Evolutionary conservation across 1,140 invertebrate genomes (phyloP).

Genomic region (Drosophila suzukii): DNA sequence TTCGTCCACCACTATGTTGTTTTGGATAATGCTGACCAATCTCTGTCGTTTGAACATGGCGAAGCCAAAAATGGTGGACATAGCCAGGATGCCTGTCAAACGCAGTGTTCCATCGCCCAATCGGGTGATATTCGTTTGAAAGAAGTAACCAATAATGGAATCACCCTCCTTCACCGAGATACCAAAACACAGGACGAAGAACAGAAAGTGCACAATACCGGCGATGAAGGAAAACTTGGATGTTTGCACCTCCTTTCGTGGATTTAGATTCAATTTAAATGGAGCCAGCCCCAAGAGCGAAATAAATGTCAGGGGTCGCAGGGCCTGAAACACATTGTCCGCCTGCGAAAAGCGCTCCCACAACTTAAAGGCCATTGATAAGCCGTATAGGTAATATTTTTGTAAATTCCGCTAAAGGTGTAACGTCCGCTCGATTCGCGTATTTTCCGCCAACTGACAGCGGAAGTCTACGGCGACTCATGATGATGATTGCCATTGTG

Average conservation of each 20-base stretch:
- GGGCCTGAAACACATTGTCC: constrained; percentile 79
- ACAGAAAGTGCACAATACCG: constrained; percentile 75
- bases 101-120: constrained; percentile 71
- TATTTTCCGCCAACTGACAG: constrained; percentile 50
- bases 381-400: not conserved
- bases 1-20: constrained; percentile 75
- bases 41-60: constrained; percentile 71
- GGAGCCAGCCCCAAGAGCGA: constrained; percentile 77
- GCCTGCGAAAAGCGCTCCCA: constrained; percentile 75
- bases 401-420: not conserved
- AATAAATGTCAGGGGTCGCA: constrained; percentile 71
- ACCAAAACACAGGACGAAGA: constrained; percentile 74
- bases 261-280: constrained; percentile 68
- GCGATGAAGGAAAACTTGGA: constrained; percentile 69
- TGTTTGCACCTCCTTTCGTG: constrained; percentile 73
- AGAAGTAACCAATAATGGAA: constrained; percentile 82
- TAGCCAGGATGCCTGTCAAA: constrained; percentile 77
- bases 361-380: constrained; percentile 64
- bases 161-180: constrained; percentile 66
- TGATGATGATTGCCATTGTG: constrained; percentile 39
- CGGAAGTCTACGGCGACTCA: constrained; percentile 23
- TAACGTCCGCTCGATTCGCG: constrained; percentile 52
- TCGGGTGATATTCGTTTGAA: constrained; percentile 79
- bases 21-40: constrained; percentile 73
- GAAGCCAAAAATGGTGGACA: constrained; percentile 78